These are phyloP conservation scores for Phalloptychus januarius DNA, from an alignment of 2,797 vertebrate species.

Conservation along the genomic window DNA sequence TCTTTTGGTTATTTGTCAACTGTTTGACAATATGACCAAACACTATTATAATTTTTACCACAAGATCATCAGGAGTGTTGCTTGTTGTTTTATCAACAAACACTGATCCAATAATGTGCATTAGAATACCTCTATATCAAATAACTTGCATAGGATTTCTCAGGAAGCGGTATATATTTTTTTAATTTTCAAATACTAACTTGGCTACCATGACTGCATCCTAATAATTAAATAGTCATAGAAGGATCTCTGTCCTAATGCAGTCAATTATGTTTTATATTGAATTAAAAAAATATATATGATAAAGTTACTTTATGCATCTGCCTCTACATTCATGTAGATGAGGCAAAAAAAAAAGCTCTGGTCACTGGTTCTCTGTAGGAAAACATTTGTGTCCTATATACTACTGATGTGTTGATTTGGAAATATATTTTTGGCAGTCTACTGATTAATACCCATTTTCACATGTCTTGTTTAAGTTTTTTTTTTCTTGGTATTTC, in stretches of 20 bases:
- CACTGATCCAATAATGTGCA: background rate
- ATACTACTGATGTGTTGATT: background rate
- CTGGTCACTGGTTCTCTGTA: background rate
- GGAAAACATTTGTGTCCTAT: background rate
- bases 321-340: background rate
- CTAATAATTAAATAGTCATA: background rate
- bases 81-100: background rate
- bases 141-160: background rate
- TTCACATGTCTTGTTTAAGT: background rate
- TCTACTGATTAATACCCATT: background rate
- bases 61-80: background rate
- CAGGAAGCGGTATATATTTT: background rate
- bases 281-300: background rate
- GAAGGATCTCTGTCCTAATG: background rate
- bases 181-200: background rate
- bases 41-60: background rate
- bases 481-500: background rate
- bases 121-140: background rate
- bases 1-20: background rate
- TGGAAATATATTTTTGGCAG: background rate
- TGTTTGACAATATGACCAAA: background rate
- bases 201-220: background rate
- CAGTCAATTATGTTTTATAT: background rate
- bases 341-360: background rate
- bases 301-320: background rate